Evolutionary conservation across 2,797 vertebrate species (phyloP), one percentile per base, ranked within the genome.

Genomic region (Hylomyscus alleni): DNA sequence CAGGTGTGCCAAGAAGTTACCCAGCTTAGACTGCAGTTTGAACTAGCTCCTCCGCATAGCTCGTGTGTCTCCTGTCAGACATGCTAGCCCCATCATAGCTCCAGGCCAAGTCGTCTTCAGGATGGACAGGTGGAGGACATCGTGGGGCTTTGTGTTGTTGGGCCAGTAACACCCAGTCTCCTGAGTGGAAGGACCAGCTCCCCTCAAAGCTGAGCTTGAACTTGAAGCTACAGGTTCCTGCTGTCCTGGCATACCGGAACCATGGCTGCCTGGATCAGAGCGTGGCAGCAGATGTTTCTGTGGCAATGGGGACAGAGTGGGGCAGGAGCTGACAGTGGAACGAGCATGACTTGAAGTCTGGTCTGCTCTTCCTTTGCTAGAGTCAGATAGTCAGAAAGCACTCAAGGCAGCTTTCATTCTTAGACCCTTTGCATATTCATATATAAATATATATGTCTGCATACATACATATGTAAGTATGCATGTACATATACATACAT

Each of bases 361-460:
- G 37, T 72, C 67, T 92, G 3, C 77, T 67, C 13, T 75, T 65
- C 52, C 67, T 1, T 81, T 72, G 4, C n/a, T 24, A 52, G 13
- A 52, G 31, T 77, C 96, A 97, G 95, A 72, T 98, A 37, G 67
- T 37, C 95, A n/a, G n/a, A n/a, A n/a, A n/a, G n/a, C n/a, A n/a
- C n/a, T 97, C 80, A 78, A 75, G 90, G 81, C 34, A 87, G 65
- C 76, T 95, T 85, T 96, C 19, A 97, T 92, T 56, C 52, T 80
- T 88, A 82, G 92, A 58, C 90, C 40, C 5, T 47, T 24, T 50
- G n/a, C 24, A n/a, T 60, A 10, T n/a, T 1, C 22, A 0, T 34
- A 11, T 50, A 24, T n/a, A 65, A n/a, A 50, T 15, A 34, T n/a
- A n/a, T 20, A 11, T 56, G 77, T n/a, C 10, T 80, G 77, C 44